Base-by-base conservation (phyloP, 1,140 invertebrate species). In the Chironomus tepperi region DNA sequence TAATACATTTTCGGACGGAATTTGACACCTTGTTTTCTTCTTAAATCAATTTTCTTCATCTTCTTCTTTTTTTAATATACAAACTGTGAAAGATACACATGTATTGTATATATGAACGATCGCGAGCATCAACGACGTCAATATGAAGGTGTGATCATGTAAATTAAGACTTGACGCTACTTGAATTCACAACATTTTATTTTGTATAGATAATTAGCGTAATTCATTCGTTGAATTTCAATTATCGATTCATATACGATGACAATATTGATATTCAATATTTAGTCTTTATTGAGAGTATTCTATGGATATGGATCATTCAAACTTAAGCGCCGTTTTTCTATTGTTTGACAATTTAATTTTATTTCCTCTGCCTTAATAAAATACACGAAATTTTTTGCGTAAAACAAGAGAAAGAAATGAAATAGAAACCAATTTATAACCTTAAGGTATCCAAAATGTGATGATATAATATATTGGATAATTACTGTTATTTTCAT, bases 381-480 rank as follows among this genome's bases (percentile, higher is more conserved):
- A 34, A 34, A 34, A 34, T 2, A 34, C 24, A 34, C 24, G 24
- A 34, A 34, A 34, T 5, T 34, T 34, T 34, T 34, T 34, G 24
- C 24, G 24, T 34, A 34, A 34, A 34, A 47, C 43, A 47, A 47
- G 43, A 47, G 43, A 47, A 15, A 47, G 7, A 15, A 15, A 57
- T 57, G 47, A 57, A 15, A 57, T 57, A 15, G 5, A 15, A 47
- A 16, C 9, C 65, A 18, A 70, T 70, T 70, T 15, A 70, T 6
- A 16, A 7, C 65, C 65, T 70, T 9, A 70, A 70, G 65, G 65
- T 3, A 8, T 21, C 19, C 16, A 10, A 70, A 70, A 70, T 70
- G 65, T 70, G 65, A 70, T 70, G 65, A 70, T 70, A 70, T 70
- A 70, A 70, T 70, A 70, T 70, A 70, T 70, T 70, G 65, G 65